These are phyloP conservation scores for Doryteuthis pealeii DNA, from an alignment of 1,140 invertebrate genomes.

Conservation along the genomic window DNA sequence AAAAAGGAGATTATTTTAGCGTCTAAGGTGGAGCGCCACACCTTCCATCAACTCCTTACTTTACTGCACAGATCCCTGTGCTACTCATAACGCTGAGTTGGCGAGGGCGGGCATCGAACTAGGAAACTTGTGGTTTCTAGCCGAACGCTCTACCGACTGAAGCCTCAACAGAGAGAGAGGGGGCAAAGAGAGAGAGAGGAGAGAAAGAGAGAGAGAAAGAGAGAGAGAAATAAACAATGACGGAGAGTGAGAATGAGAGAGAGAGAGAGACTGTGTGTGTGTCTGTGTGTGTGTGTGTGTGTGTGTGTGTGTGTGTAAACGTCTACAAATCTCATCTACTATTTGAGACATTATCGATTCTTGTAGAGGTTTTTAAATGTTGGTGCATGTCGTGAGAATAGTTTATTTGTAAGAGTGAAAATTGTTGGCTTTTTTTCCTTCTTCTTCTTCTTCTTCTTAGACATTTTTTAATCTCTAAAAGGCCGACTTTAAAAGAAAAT, in stretches of 20 bases:
- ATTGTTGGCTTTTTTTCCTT: background rate
- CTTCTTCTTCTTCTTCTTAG: background rate
- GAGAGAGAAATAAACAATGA: background rate
- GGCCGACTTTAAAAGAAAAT: background rate
- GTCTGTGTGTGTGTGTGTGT: conserved; percentile 18
- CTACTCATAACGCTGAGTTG: too few relatives aligned
- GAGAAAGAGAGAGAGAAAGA: background rate
- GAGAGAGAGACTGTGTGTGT: conserved; percentile 5
- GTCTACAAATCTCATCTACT: background rate
- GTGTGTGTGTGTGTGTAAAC: conserved; percentile 17
- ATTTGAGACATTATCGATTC: background rate
- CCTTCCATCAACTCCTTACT: too few relatives aligned
- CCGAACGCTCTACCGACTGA: too few relatives aligned
- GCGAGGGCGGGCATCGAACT: too few relatives aligned
- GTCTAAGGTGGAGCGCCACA: too few relatives aligned
- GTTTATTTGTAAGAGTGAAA: background rate
- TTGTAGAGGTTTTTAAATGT: background rate
- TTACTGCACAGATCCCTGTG: too few relatives aligned
- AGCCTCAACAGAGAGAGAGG: too few relatives aligned
- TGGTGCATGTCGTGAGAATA: background rate
- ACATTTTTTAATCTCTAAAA: background rate
- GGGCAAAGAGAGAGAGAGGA: background rate
- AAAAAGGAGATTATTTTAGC: too few relatives aligned
- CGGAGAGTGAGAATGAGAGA: background rate
- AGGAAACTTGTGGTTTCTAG: too few relatives aligned